These are phyloP conservation scores for Meloidogyne floridensis DNA, from an alignment of 1,140 invertebrate genomes.

Conservation along the genomic window DNA sequence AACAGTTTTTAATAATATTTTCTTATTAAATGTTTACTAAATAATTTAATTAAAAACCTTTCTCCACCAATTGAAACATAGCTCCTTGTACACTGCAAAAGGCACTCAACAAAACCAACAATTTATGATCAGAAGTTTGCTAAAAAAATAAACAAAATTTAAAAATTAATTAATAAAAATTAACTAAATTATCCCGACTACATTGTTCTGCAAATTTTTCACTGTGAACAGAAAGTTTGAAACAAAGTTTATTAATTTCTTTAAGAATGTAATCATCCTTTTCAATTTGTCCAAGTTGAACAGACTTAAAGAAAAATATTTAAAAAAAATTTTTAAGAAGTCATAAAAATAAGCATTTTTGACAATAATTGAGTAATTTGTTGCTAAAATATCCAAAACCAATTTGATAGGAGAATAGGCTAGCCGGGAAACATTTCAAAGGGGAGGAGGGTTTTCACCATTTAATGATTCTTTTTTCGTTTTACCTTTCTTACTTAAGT, in stretches of 20 bases:
- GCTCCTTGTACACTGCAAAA: constrained; percentile 39
- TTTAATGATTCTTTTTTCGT: no score
- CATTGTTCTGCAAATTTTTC: constrained; percentile 5
- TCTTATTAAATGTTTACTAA: background rate
- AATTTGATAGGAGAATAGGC: no score
- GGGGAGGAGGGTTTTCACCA: no score
- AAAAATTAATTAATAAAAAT: background rate
- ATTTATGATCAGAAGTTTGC: constrained; percentile 44
- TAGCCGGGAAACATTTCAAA: no score
- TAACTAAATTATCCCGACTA: constrained; percentile 11
- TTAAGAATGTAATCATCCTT: constrained; percentile 28
- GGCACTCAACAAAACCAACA: constrained; percentile 44
- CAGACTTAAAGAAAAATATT: constrained; percentile 34
- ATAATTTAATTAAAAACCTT: background rate
- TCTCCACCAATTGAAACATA: constrained; percentile 21
- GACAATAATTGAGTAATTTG: no score
- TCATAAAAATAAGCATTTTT: no score
- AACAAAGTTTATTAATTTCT: constrained; percentile 49
- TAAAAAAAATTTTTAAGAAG: constrained; percentile 23
- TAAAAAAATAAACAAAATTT: constrained; percentile 13
- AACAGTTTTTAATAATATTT: no score
- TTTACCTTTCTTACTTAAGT: no score
- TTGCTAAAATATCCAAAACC: no score
- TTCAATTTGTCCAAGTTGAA: constrained; percentile 37
- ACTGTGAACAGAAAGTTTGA: constrained; percentile 36